Evolutionary conservation across 2,113 vertebrate species (phyloP).

Genomic region (Bungarus multicinctus): DNA sequence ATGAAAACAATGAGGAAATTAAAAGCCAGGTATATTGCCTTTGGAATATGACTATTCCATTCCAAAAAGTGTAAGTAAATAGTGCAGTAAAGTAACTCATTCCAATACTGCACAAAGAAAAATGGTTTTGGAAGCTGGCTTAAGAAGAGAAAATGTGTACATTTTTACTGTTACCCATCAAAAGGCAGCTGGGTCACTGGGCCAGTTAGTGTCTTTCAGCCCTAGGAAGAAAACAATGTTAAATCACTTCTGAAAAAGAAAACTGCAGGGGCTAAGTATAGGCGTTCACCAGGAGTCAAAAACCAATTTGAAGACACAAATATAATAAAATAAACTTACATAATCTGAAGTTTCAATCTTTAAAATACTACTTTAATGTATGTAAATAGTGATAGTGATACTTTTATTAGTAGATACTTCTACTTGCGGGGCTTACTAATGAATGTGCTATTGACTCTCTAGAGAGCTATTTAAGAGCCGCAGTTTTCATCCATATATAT

Average conservation of each 20-base stretch:
- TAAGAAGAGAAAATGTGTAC: not conserved
- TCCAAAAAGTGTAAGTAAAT: rapidly evolving
- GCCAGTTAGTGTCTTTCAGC: not conserved
- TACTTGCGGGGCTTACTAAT: not conserved
- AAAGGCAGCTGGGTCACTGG: not conserved
- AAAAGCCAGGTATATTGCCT: not conserved
- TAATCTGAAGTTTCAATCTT: not conserved
- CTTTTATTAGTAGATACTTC: not conserved
- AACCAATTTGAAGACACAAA: not conserved
- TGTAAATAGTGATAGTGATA: not conserved
- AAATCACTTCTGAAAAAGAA: not conserved
- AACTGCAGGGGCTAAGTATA: not conserved
- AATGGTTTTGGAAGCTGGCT: not conserved
- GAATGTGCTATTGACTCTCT: not conserved
- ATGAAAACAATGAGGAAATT: not conserved
- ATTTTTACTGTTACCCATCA: not conserved
- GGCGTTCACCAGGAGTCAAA: not conserved
- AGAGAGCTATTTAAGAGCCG: not conserved
- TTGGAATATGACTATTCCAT: not conserved
- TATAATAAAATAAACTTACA: not conserved
- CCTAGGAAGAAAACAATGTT: not conserved
- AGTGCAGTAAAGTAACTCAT: not conserved
- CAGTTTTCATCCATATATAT: not conserved
- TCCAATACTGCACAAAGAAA: not conserved
- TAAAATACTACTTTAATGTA: not conserved